Conservation (phyloP, 2,888 invertebrate genomes). For the Cheilosia urbana region DNA sequence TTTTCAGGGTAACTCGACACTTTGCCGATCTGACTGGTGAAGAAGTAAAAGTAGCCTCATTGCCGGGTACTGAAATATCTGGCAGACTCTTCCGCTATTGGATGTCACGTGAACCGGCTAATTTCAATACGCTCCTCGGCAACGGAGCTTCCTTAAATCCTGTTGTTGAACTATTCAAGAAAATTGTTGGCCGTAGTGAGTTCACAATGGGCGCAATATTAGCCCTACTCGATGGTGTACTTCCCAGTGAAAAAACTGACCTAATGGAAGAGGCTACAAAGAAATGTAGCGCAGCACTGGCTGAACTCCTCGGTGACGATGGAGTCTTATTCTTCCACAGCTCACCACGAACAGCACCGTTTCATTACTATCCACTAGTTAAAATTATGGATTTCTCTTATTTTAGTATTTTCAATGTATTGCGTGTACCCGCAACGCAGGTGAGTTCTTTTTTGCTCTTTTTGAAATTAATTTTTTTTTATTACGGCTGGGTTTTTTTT, state of each 20-base stretch:
- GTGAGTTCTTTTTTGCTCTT: constrained; percentile 82
- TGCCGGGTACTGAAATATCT: constrained; percentile 84
- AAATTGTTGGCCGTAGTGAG: constrained; percentile 86
- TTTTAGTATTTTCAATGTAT: constrained; percentile 93
- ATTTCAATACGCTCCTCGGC: constrained; percentile 87
- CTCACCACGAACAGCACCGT: constrained; percentile 91
- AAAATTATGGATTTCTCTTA: constrained; percentile 93
- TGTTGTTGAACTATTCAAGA: constrained; percentile 86
- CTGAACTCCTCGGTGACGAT: constrained; percentile 89
- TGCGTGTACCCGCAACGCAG: constrained; percentile 93
- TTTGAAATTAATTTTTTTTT: constrained; percentile 50
- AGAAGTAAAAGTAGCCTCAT: constrained; percentile 78
- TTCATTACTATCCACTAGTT: constrained; percentile 91
- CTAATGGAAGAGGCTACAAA: constrained; percentile 87
- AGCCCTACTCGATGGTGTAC: constrained; percentile 87
- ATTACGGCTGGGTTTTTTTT: neutral
- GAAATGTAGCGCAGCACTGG: constrained; percentile 86
- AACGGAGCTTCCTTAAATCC: constrained; percentile 86
- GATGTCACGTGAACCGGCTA: constrained; percentile 88
- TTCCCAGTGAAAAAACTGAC: constrained; percentile 87
- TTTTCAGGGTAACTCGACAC: constrained; percentile 82
- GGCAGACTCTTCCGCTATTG: constrained; percentile 90
- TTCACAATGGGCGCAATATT: constrained; percentile 88
- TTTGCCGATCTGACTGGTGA: constrained; percentile 82
- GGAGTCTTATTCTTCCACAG: constrained; percentile 94